A percentile compares a stretch with the other conserved stretches of the same genome.
These are phyloP conservation scores for Drosophila ogumai DNA, from an alignment of 1,140 invertebrate species.

Conservation along the genomic window DNA sequence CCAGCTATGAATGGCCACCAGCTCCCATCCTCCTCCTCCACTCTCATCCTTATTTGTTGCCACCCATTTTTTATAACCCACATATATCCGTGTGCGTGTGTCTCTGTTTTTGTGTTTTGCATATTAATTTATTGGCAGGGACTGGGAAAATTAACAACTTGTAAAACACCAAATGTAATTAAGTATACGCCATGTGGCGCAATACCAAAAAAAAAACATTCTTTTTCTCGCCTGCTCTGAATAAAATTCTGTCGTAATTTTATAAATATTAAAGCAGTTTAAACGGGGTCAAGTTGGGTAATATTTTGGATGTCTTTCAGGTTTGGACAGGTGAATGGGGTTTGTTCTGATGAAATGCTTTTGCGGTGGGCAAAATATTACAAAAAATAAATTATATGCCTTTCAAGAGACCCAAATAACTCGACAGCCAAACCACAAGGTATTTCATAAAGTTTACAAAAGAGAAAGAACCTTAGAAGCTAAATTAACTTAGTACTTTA, in stretches of 20 bases:
- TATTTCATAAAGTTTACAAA: constrained; percentile 55
- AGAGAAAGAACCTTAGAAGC: neutral
- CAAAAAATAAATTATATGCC: constrained; percentile 5
- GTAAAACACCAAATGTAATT: constrained; percentile 75
- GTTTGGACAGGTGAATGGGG: constrained; percentile 30
- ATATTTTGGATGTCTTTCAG: constrained; percentile 16
- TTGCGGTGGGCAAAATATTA: constrained; percentile 35
- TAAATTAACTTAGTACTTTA: neutral
- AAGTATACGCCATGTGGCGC: constrained; percentile 69
- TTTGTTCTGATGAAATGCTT: constrained; percentile 42
- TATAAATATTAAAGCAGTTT: constrained; percentile 56
- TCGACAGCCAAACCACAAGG: constrained; percentile 36
- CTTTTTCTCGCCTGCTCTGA: constrained; percentile 11
- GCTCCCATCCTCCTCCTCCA: neutral
- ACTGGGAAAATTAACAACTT: constrained; percentile 53
- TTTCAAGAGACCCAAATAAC: constrained; percentile 3
- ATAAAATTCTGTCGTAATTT: constrained; percentile 19
- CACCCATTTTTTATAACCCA: constrained; percentile 19
- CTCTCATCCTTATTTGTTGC: constrained; percentile 20
- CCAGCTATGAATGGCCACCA: constrained; percentile 41
- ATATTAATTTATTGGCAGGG: constrained; percentile 50
- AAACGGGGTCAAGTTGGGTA: constrained; percentile 43
- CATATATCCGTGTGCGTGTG: neutral
- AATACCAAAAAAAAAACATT: constrained; percentile 16
- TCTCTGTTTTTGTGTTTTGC: constrained; percentile 23